A percentile compares a stretch with the other conserved stretches of the same genome.
Evolutionary conservation across 1,140 invertebrate species (phyloP).

Genomic region (Anoplolepis gracilipes): DNA sequence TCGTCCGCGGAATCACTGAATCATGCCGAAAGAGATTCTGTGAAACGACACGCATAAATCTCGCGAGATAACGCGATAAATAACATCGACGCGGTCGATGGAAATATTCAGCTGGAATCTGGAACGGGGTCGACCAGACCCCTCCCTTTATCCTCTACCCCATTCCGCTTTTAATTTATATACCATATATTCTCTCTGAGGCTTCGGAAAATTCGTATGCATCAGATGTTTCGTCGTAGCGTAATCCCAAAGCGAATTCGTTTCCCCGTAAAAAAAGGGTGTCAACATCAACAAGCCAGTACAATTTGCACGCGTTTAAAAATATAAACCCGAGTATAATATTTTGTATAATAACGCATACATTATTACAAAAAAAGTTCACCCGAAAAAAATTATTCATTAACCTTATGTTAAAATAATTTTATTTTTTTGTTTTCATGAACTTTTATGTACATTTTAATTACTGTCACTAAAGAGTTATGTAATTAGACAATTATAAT

Average conservation of each 20-base stretch:
- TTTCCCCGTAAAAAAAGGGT: neutral
- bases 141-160: neutral
- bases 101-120: conserved; percentile 29
- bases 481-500: too few relatives aligned
- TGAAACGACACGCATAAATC: conserved; percentile 1
- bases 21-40: neutral
- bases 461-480: too few relatives aligned
- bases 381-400: too few relatives aligned
- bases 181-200: neutral
- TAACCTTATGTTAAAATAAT: too few relatives aligned
- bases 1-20: neutral
- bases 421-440: too few relatives aligned
- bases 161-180: conserved; percentile 24
- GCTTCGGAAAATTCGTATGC: neutral
- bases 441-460: too few relatives aligned
- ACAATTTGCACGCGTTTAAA: too few relatives aligned
- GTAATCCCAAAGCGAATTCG: neutral
- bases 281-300: too few relatives aligned
- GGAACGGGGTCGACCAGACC: conserved; percentile 19
- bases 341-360: too few relatives aligned
- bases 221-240: neutral
- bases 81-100: conserved; percentile 16
- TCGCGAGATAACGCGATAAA: conserved; percentile 34
- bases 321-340: too few relatives aligned
- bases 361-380: too few relatives aligned